These are phyloP conservation scores for Syngnathus rostellatus DNA, from an alignment of 2,797 vertebrate species.

Conservation along the genomic window DNA sequence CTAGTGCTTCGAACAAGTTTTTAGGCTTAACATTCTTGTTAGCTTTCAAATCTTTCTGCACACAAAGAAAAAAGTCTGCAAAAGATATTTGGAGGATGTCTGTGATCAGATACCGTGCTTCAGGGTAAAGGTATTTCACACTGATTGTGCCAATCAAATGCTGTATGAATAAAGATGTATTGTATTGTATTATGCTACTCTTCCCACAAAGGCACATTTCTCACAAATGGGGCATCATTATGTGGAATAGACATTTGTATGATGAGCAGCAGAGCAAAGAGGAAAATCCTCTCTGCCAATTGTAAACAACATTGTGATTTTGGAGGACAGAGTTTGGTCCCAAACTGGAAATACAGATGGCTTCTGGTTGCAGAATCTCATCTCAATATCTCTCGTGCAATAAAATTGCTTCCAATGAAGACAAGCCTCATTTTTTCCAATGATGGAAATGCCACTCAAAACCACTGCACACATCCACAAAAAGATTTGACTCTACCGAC, in stretches of 20 bases:
- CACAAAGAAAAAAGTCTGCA: slow-evolving; percentile 28
- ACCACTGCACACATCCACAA: background rate
- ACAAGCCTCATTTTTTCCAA: background rate
- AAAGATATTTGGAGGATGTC: slow-evolving; percentile 8
- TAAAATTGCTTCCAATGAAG: background rate
- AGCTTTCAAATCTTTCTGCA: slow-evolving; percentile 34
- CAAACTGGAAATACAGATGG: background rate
- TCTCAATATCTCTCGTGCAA: background rate
- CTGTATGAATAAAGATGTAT: no score
- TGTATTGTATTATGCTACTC: background rate
- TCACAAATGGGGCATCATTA: background rate
- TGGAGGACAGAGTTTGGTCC: background rate
- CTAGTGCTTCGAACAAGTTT: slow-evolving; percentile 37
- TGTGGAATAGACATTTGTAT: background rate
- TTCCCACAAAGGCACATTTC: background rate
- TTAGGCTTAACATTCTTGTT: slow-evolving; percentile 46
- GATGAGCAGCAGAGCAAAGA: background rate
- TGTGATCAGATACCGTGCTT: slow-evolving; percentile 29
- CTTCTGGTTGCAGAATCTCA: background rate
- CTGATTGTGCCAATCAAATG: background rate
- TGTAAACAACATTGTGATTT: background rate
- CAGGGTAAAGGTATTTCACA: background rate
- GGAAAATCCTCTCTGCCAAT: background rate
- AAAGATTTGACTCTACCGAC: background rate
- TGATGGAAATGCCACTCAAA: background rate